Evolutionary conservation across 1,140 invertebrate genomes (phyloP).

Genomic region (Drosophila leontia): DNA sequence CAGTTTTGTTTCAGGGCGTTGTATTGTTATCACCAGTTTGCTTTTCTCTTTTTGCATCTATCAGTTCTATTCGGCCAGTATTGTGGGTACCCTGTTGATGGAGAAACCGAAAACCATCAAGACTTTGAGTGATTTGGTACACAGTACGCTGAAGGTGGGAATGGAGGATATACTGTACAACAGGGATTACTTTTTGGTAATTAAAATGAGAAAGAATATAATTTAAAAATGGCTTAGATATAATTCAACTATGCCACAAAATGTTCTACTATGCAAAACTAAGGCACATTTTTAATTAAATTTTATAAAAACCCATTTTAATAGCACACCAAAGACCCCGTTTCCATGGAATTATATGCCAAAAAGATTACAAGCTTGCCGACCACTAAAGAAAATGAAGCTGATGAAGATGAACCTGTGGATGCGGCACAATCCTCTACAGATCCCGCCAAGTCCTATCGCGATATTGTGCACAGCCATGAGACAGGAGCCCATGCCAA

Average conservation of each 20-base stretch:
- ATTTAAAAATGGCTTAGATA: neutral
- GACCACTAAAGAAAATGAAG: conserved; percentile 46
- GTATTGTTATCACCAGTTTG: conserved; percentile 88
- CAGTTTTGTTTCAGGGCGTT: conserved; percentile 86
- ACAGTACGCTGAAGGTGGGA: conserved; percentile 87
- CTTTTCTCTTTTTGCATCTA: conserved; percentile 88
- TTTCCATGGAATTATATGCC: conserved; percentile 86
- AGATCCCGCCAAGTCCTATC: conserved; percentile 64
- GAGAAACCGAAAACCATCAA: conserved; percentile 88
- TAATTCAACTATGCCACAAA: no score
- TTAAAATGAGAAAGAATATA: conserved; percentile 1
- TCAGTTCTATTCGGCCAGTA: conserved; percentile 91
- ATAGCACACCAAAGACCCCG: conserved; percentile 87
- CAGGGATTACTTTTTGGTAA: conserved; percentile 87
- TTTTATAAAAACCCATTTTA: neutral
- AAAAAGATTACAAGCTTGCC: conserved; percentile 79
- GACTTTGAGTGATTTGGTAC: conserved; percentile 87
- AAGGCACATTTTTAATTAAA: no score
- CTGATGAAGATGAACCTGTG: conserved; percentile 46
- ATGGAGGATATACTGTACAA: conserved; percentile 88
- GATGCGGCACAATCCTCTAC: conserved; percentile 19
- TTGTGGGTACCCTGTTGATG: conserved; percentile 90
- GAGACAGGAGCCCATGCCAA: conserved; percentile 80
- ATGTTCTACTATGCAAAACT: no score
- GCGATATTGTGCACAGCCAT: conserved; percentile 78